phyloP scores from a whole-genome alignment of 2,888 invertebrate species.

The Agrotis puta region DNA sequence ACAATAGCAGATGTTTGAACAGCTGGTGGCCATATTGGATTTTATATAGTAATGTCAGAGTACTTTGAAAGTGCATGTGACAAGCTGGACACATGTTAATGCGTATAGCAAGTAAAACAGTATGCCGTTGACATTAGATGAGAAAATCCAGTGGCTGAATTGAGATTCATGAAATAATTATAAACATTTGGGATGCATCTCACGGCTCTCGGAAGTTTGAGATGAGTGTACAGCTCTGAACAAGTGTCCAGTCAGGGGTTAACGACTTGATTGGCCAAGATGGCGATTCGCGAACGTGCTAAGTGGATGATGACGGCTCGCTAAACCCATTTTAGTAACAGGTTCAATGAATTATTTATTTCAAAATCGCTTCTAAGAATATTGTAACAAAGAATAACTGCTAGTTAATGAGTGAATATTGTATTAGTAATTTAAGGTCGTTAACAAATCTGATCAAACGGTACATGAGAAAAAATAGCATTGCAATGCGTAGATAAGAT shows the following conservation, averaged over 20 bases:
- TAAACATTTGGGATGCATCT: slow-evolving; percentile 30
- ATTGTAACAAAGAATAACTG: slow-evolving; percentile 15
- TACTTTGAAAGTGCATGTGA: slow-evolving; percentile 69
- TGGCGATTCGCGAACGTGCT: slow-evolving; percentile 86
- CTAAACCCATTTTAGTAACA: slow-evolving; percentile 75
- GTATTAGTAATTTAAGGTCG: slow-evolving; percentile 38
- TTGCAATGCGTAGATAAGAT: slow-evolving; percentile 77
- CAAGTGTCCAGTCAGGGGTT: slow-evolving; percentile 78
- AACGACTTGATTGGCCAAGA: slow-evolving; percentile 88
- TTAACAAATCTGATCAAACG: slow-evolving; percentile 53
- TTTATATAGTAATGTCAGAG: slow-evolving; percentile 76
- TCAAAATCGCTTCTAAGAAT: slow-evolving; percentile 34
- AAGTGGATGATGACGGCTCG: slow-evolving; percentile 86
- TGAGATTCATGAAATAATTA: slow-evolving; percentile 17
- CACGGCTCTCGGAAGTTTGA: slow-evolving; percentile 21
- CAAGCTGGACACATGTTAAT: slow-evolving; percentile 65
- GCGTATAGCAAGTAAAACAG: slow-evolving; percentile 38
- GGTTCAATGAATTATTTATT: slow-evolving; percentile 60
- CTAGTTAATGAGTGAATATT: slow-evolving; percentile 37
- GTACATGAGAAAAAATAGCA: slow-evolving; percentile 67
- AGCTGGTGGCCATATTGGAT: slow-evolving; percentile 81
- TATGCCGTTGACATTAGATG: slow-evolving; percentile 15
- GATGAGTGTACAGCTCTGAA: slow-evolving; percentile 45
- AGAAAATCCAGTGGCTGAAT: slow-evolving; percentile 6
- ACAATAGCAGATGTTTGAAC: slow-evolving; percentile 84